These are phyloP conservation scores for Nephotettix cincticeps DNA, from an alignment of 1,140 invertebrate species.

Conservation along the genomic window DNA sequence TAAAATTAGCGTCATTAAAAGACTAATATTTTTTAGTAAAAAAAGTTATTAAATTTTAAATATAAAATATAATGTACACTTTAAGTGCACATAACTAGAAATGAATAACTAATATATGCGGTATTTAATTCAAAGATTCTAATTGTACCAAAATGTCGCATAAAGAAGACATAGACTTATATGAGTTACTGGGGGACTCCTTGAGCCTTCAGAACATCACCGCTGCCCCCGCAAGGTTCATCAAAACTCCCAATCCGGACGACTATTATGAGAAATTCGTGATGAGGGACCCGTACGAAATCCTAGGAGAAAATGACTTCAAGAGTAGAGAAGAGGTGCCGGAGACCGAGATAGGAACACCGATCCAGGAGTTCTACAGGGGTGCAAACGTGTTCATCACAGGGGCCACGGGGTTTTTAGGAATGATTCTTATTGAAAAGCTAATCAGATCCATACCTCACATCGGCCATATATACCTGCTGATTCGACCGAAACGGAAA, in stretches of 20 bases:
- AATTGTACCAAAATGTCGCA: too few relatives aligned
- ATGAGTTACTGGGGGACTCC: not conserved
- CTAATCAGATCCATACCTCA: constrained; percentile 74
- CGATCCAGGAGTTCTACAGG: constrained; percentile 35
- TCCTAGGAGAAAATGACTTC: not conserved
- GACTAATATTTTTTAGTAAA: too few relatives aligned
- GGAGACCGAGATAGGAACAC: not conserved
- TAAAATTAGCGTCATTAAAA: too few relatives aligned
- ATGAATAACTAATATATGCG: too few relatives aligned
- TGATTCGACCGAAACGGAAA: constrained; percentile 77
- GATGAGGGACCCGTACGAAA: not conserved
- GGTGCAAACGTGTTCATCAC: constrained; percentile 66
- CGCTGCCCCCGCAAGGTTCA: not conserved
- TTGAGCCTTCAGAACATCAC: not conserved
- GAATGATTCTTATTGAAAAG: constrained; percentile 80
- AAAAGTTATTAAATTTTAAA: too few relatives aligned
- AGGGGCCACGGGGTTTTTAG: constrained; percentile 79
- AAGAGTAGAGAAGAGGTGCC: not conserved
- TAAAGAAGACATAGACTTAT: not conserved
- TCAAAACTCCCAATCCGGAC: not conserved
- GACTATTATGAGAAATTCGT: not conserved
- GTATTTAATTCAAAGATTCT: too few relatives aligned
- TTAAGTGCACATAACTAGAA: too few relatives aligned
- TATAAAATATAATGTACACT: too few relatives aligned
- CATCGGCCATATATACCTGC: constrained; percentile 62